Conservation (phyloP, 2,797 vertebrate species). For the Thalassophryne amazonica region DNA sequence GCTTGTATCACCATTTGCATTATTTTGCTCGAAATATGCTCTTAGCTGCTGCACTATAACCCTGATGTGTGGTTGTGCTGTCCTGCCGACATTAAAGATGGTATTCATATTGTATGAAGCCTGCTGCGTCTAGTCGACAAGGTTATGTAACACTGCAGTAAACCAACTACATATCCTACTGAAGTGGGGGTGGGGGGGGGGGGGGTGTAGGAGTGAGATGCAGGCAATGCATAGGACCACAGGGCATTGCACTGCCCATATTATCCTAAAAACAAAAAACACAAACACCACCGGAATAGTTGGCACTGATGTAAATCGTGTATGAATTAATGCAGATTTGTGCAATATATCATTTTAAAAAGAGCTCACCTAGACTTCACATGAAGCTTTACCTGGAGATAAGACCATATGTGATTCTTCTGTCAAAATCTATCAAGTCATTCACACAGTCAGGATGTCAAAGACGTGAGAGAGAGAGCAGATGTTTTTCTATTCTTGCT, state of each 20-base stretch:
- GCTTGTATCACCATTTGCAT: too few relatives aligned
- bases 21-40: too few relatives aligned
- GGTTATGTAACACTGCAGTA: constrained; percentile 77
- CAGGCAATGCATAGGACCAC: too few relatives aligned
- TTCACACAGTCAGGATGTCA: constrained; percentile 9
- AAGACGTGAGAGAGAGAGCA: constrained; percentile 23
- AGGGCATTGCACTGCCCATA: too few relatives aligned
- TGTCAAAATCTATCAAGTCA: constrained; percentile 9
- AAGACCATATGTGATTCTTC: not conserved
- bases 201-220: not conserved
- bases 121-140: constrained; percentile 53
- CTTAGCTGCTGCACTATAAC: too few relatives aligned
- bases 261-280: too few relatives aligned
- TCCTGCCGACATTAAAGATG: constrained; percentile 14
- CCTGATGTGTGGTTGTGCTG: not conserved
- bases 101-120: constrained; percentile 60
- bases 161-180: constrained; percentile 43
- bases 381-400: not conserved
- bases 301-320: not conserved
- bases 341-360: too few relatives aligned
- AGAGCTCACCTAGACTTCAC: too few relatives aligned
- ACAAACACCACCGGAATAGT: too few relatives aligned
- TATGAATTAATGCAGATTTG: not conserved
- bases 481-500: constrained; percentile 35
- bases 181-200: not conserved